A percentile compares a stretch with the other conserved stretches of the same genome.
Conservation (phyloP, 2,888 invertebrate genomes). For the Oegoconia quadripuncta region DNA sequence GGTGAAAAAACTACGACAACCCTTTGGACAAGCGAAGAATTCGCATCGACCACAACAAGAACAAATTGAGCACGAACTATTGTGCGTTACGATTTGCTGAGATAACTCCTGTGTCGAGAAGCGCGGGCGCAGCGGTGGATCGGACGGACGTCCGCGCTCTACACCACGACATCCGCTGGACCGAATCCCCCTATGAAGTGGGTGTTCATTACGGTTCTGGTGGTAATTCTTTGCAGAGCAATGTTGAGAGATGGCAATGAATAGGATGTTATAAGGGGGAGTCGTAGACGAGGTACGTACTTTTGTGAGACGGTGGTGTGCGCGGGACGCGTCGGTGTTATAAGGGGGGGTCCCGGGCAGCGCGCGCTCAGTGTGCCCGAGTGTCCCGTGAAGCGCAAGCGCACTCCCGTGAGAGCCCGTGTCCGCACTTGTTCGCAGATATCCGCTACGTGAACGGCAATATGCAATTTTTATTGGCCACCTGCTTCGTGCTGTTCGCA, state of each 20-base stretch:
- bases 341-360: constrained; percentile 73
- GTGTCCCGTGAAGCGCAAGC: constrained; percentile 72
- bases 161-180: constrained; percentile 21
- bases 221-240: constrained; percentile 15
- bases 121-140: constrained; percentile 41
- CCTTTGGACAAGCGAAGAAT: constrained; percentile 72
- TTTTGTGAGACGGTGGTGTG: constrained; percentile 44
- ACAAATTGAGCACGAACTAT: constrained; percentile 76
- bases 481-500: constrained; percentile 75
- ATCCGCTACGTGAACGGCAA: constrained; percentile 37
- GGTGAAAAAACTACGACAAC: constrained; percentile 65
- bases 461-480: constrained; percentile 75
- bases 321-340: constrained; percentile 73
- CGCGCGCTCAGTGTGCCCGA: constrained; percentile 76
- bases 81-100: constrained; percentile 73
- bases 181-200: constrained; percentile 22
- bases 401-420: constrained; percentile 54
- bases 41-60: constrained; percentile 74
- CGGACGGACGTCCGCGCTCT: constrained; percentile 34
- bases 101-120: constrained; percentile 70
- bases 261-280: constrained; percentile 31
- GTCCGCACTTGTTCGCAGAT: constrained; percentile 35
- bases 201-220: constrained; percentile 36
- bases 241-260: constrained; percentile 40
- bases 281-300: background rate